Evolutionary conservation across 2,888 invertebrate genomes (phyloP).

Genomic region (Drosophila anomelani): DNA sequence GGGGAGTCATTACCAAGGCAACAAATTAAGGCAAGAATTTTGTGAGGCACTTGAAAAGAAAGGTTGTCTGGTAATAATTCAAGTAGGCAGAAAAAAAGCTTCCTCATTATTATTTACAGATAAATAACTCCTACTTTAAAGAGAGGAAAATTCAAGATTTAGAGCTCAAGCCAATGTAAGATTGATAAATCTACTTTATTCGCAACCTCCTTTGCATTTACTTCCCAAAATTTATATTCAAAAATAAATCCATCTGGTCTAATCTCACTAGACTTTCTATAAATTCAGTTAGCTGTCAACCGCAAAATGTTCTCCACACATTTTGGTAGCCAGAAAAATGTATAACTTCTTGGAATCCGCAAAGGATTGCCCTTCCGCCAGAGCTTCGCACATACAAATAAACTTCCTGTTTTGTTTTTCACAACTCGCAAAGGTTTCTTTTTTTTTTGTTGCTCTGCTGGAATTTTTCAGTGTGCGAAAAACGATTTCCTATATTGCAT

Average conservation of each 20-base stretch:
- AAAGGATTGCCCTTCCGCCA: constrained; percentile 7
- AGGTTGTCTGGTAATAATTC: neutral
- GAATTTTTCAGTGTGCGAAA: constrained; percentile 71
- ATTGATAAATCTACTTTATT: neutral
- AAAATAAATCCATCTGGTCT: constrained; percentile 19
- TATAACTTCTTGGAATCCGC: constrained; percentile 39
- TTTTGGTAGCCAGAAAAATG: constrained; percentile 35
- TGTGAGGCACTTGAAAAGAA: neutral
- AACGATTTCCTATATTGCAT: constrained; percentile 84
- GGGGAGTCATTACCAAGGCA: constrained; percentile 20
- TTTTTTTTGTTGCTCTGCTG: neutral
- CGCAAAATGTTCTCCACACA: constrained; percentile 30
- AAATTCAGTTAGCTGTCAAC: constrained; percentile 37
- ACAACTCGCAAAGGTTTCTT: constrained; percentile 1
- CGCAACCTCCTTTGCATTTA: neutral
- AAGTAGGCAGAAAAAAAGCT: neutral
- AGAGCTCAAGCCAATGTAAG: too few relatives aligned
- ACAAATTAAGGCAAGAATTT: constrained; percentile 31
- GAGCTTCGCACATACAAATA: constrained; percentile 54
- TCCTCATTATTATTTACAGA: too few relatives aligned
- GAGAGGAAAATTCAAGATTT: neutral
- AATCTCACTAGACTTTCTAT: constrained; percentile 13
- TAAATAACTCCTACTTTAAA: neutral
- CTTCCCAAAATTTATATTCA: constrained; percentile 14
- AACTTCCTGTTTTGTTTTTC: constrained; percentile 72